Evolutionary conservation across 2,113 vertebrate genomes (phyloP).

Genomic region (Daubentonia madagascariensis): DNA sequence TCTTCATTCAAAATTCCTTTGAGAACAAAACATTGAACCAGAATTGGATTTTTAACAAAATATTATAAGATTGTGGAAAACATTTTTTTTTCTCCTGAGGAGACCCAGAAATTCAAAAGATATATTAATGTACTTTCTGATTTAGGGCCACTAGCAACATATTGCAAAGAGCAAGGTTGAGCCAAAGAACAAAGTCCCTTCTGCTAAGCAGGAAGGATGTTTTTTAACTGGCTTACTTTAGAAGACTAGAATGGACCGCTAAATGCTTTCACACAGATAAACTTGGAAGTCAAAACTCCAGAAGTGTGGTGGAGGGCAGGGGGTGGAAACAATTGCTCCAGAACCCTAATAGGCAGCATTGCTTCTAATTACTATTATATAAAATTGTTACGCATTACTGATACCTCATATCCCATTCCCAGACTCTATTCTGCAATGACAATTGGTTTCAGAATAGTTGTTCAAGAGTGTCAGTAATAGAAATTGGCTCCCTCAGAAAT

Average conservation of each 20-base stretch:
- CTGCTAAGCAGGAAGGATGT: slow-evolving; percentile 10
- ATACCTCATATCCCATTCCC: background rate
- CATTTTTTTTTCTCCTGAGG: background rate
- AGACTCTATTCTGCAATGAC: background rate
- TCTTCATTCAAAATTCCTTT: slow-evolving; percentile 64
- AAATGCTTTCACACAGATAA: background rate
- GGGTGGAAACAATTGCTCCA: background rate
- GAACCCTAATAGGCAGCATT: background rate
- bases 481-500: background rate
- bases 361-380: background rate
- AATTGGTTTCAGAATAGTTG: background rate
- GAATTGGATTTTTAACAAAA: slow-evolving; percentile 67
- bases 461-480: background rate
- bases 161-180: slow-evolving; percentile 55
- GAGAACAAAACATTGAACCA: slow-evolving; percentile 54
- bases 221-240: slow-evolving; percentile 37
- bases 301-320: background rate
- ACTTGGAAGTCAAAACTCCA: background rate
- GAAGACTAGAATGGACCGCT: background rate
- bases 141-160: slow-evolving; percentile 54
- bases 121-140: slow-evolving; percentile 64
- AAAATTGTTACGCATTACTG: background rate
- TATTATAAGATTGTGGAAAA: slow-evolving; percentile 1
- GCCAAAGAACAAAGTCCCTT: slow-evolving; percentile 34
- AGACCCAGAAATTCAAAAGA: slow-evolving; percentile 61